Conservation (phyloP, 2,113 vertebrate species). For the Eira barbara region DNA sequence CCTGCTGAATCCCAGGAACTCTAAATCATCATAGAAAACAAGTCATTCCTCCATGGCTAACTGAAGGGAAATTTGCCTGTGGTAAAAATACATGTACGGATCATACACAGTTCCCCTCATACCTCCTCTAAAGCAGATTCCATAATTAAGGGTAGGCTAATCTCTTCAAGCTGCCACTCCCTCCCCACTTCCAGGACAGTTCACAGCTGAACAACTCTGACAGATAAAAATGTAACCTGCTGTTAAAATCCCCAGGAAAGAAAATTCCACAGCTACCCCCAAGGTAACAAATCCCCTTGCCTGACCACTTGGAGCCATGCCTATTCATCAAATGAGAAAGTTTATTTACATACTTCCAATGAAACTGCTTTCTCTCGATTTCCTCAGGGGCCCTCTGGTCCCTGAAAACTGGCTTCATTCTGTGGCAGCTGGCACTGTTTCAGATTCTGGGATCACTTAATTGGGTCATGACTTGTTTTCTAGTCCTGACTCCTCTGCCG, state of each 20-base stretch:
- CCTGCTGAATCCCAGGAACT: not conserved
- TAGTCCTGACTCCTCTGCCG: not conserved
- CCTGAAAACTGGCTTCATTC: slow-evolving; percentile 41
- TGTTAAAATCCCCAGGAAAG: slow-evolving; percentile 56
- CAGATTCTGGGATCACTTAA: slow-evolving; percentile 34
- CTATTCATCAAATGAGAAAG: slow-evolving; percentile 29
- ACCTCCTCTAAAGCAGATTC: slow-evolving; percentile 21
- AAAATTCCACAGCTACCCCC: slow-evolving; percentile 64
- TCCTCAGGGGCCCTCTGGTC: not conserved
- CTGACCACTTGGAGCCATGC: not conserved
- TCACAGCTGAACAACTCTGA: slow-evolving; percentile 20
- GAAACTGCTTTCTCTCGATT: slow-evolving; percentile 39
- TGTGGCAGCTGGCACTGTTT: not conserved
- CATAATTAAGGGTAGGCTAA: slow-evolving; percentile 56
- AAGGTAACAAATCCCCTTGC: slow-evolving; percentile 59
- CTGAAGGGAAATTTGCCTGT: slow-evolving; percentile 27
- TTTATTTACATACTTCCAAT: slow-evolving; percentile 52
- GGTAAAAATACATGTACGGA: slow-evolving; percentile 49
- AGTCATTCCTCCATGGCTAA: slow-evolving; percentile 22
- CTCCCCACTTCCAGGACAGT: not conserved
- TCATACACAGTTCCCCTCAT: not conserved
- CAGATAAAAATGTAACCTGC: slow-evolving; percentile 59
- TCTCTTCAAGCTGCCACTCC: not conserved
- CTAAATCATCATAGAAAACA: slow-evolving; percentile 55
- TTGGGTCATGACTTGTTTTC: not conserved